Evolutionary conservation across 2,888 invertebrate genomes (phyloP), one percentile per base, ranked within the genome.

Genomic region (Erebia aethiops): DNA sequence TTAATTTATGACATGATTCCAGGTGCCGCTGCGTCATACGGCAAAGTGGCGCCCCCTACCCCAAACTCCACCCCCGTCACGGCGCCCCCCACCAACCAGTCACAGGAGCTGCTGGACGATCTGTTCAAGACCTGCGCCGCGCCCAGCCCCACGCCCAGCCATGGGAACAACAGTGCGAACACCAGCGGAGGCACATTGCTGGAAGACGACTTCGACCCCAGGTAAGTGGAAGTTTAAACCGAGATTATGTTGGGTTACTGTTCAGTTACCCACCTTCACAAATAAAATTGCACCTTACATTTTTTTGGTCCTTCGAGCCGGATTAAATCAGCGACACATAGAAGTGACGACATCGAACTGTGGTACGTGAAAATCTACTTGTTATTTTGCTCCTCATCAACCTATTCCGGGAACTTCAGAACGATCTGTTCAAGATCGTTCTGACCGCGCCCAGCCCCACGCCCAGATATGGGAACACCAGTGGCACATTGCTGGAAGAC

Each of bases 131-230:
- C 94, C 0, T 94, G 94, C 75, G 81, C 87, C 18, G 90, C 76
- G 71, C 86, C 78, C 70, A 70, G 82, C 65, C 79, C 79, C 61
- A 62, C 83, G 66, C 79, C 79, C 61, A 62, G 76, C 70, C 86
- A 9, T 16, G 18, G 26, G 10, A 54, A 18, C 56, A 67, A 82
- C 68, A 26, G 18, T 52, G 16, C 63, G 49, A 18, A 54, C 18
- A 26, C 26, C 13, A 46, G 57, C 13, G 52, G 52, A n/a, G 46
- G 21, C 61, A 57, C 73, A 0, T 68, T 81, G 0, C 76, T 78
- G 2, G 94, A 95, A 66, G 94, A 95, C 63, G 96, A 96, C 79
- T 95, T 96, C 68, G 94, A 96, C 83, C 96, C 95, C 1, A 88
- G 95, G 87, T 94, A 75, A 58, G 87, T 26, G 26, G 2, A 26